Conservation (phyloP, 1,140 invertebrate species). For the Adoxophyes honmai region DNA sequence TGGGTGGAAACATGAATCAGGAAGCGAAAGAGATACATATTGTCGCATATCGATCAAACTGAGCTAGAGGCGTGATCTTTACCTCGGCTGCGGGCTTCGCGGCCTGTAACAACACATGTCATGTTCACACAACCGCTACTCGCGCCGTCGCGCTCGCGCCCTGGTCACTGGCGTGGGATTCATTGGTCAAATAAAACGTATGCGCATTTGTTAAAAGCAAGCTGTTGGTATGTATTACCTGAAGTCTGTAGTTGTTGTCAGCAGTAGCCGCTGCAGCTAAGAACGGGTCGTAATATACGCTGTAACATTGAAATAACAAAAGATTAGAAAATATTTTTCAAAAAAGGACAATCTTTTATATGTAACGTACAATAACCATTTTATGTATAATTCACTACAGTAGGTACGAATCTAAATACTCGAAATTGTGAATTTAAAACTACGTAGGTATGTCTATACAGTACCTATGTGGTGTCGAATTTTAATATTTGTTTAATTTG, state of each 20-base stretch:
- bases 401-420: no score
- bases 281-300: conserved; percentile 97
- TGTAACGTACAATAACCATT: no score
- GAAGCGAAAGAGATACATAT: conserved; percentile 72
- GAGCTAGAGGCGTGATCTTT: conserved; percentile 57
- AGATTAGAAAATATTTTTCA: neutral
- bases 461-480: no score
- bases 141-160: neutral
- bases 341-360: no score
- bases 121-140: conserved; percentile 43
- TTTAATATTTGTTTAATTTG: no score
- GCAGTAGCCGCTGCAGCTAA: conserved; percentile 90
- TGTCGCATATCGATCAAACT: conserved; percentile 51
- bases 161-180: no score
- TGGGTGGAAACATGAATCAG: conserved; percentile 65
- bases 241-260: conserved; percentile 93
- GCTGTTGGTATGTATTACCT: conserved; percentile 80
- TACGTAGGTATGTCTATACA: no score
- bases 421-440: no score
- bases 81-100: conserved; percentile 82
- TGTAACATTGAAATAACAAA: conserved; percentile 75
- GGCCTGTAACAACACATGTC: conserved; percentile 81
- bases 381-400: no score
- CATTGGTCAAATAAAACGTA: neutral
- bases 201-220: conserved; percentile 6